Conservation (phyloP, 37 sponge, comb jelly and placozoan species). For the Bolinopsis microptera region DNA sequence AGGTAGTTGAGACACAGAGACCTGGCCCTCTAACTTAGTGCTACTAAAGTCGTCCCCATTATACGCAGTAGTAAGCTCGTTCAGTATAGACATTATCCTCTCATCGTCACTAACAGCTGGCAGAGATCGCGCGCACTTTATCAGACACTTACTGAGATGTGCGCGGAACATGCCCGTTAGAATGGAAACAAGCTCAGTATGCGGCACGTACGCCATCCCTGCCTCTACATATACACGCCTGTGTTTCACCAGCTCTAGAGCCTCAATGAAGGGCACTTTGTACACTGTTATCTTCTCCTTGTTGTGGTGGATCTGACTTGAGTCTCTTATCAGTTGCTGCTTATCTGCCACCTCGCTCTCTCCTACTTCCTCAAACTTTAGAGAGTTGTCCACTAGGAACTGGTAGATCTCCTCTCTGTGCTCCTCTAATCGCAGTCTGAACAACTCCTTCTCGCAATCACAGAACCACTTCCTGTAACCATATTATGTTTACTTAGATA, state of each 20-base stretch:
- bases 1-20: neutral
- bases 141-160: slow-evolving; percentile 49
- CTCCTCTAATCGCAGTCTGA: slow-evolving; percentile 40
- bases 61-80: slow-evolving; percentile 43
- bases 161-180: slow-evolving; percentile 78
- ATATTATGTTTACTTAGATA: neutral
- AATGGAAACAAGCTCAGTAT: slow-evolving; percentile 67
- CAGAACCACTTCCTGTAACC: slow-evolving; percentile 48
- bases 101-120: slow-evolving; percentile 84
- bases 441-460: slow-evolving; percentile 44
- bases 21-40: slow-evolving; percentile 39
- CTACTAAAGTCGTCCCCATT: neutral
- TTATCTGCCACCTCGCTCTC: neutral
- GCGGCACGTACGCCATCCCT: slow-evolving; percentile 78
- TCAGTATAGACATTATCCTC: slow-evolving; percentile 63
- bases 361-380: slow-evolving; percentile 9
- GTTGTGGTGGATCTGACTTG: neutral
- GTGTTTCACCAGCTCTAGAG: slow-evolving; percentile 75
- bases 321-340: neutral
- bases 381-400: neutral
- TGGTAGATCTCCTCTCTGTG: neutral
- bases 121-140: slow-evolving; percentile 69
- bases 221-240: slow-evolving; percentile 72
- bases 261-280: slow-evolving; percentile 77
- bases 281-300: neutral